Conservation (phyloP, 2,888 invertebrate genomes). For the Meta bourneti region DNA sequence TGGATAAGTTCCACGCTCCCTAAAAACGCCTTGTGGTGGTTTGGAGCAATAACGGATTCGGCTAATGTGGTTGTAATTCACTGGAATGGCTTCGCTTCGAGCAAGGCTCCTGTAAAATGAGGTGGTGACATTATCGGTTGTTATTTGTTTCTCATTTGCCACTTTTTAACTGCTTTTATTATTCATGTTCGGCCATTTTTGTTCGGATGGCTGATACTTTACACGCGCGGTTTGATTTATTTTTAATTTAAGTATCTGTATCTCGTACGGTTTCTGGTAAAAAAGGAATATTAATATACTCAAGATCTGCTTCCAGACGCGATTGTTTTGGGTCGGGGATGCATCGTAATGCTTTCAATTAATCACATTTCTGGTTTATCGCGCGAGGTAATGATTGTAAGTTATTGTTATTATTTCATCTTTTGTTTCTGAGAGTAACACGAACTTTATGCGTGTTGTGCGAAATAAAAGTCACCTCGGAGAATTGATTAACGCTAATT, state of each 20-base stretch:
- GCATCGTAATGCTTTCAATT: slow-evolving; percentile 26
- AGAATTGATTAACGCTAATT: too few relatives aligned
- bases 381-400: slow-evolving; percentile 3
- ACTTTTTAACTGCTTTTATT: slow-evolving; percentile 57
- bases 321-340: not conserved
- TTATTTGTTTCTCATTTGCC: slow-evolving; percentile 67
- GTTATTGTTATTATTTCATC: slow-evolving; percentile 1
- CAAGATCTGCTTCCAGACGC: slow-evolving; percentile 22
- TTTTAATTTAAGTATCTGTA: slow-evolving; percentile 53
- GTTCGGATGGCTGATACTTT: not conserved
- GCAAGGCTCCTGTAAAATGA: slow-evolving; percentile 27
- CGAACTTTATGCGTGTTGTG: too few relatives aligned
- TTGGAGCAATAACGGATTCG: slow-evolving; percentile 37
- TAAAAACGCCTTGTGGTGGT: slow-evolving; percentile 55
- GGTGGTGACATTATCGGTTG: slow-evolving; percentile 47
- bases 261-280: not conserved
- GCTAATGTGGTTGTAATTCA: slow-evolving; percentile 72
- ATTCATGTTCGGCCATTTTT: slow-evolving; percentile 57
- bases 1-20: slow-evolving; percentile 40
- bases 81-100: slow-evolving; percentile 31
- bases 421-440: not conserved
- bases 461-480: too few relatives aligned
- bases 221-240: slow-evolving; percentile 43
- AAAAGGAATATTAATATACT: slow-evolving; percentile 16
- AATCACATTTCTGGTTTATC: slow-evolving; percentile 20